These are phyloP conservation scores for Piaya cayana DNA, from an alignment of 2,113 vertebrate species.

Conservation along the genomic window DNA sequence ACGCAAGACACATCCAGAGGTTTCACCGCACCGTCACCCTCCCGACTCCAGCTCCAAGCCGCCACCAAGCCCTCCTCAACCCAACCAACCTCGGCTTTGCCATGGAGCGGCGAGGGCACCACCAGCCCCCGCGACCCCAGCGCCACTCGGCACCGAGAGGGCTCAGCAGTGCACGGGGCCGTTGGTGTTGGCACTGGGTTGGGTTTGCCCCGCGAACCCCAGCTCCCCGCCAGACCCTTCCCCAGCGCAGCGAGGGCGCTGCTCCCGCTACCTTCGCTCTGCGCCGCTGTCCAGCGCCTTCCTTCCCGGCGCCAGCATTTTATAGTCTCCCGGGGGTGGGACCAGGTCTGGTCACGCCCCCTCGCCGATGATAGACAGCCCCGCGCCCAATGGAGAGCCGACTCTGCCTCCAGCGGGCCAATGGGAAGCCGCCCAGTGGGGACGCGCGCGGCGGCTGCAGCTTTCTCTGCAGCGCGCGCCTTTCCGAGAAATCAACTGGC, in stretches of 20 bases:
- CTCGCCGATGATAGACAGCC: neutral
- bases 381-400: neutral
- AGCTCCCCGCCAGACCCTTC: neutral
- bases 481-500: constrained; percentile 23
- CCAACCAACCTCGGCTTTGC: neutral
- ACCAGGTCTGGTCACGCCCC: fast-evolving
- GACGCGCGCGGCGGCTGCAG: neutral
- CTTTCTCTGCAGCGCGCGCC: neutral
- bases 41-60: neutral
- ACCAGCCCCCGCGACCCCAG: neutral
- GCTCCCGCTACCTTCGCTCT: neutral
- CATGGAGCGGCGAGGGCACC: fast-evolving
- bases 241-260: no score
- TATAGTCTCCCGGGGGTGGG: neutral
- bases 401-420: neutral
- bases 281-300: fast-evolving
- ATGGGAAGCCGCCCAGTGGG: fast-evolving
- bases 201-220: no score
- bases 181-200: no score
- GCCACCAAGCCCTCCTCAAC: neutral
- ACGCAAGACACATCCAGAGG: fast-evolving
- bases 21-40: fast-evolving
- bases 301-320: neutral
- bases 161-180: neutral
- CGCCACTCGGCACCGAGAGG: no score